phyloP scores from a whole-genome alignment of 1,140 invertebrate species.

The Temnothorax curvispinosus region DNA sequence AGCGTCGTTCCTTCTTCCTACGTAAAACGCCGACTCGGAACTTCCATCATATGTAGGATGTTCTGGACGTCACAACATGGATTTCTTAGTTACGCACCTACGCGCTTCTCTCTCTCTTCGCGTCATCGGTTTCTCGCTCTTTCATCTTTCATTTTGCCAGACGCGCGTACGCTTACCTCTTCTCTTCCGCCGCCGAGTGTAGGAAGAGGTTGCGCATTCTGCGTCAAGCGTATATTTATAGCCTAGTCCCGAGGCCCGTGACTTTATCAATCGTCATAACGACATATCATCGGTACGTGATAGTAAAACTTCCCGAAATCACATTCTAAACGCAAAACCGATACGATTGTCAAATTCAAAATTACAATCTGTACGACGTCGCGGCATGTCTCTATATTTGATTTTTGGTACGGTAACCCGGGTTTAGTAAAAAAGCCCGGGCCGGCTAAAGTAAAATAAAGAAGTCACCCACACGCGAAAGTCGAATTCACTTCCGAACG shows the following conservation, averaged over 20 bases:
- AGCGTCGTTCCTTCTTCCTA: background rate
- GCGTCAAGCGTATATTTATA: slow-evolving; percentile 67
- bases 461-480: slow-evolving; percentile 22
- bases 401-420: background rate
- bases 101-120: background rate
- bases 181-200: background rate
- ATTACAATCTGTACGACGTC: background rate
- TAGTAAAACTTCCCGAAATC: background rate
- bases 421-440: too few species aligned
- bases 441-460: slow-evolving; percentile 29
- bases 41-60: background rate
- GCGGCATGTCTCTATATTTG: background rate
- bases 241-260: background rate
- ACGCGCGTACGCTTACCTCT: background rate
- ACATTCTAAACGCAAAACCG: background rate
- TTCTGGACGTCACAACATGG: background rate
- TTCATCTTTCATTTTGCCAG: slow-evolving; percentile 6
- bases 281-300: background rate
- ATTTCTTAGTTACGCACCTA: background rate
- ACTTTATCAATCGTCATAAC: slow-evolving; percentile 16
- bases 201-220: slow-evolving; percentile 7
- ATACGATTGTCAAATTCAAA: slow-evolving; percentile 2
- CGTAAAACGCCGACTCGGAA: background rate
- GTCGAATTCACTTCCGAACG: slow-evolving; percentile 29
- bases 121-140: slow-evolving; percentile 54